phyloP scores from a whole-genome alignment of 1,140 invertebrate species.

The Phymastichus coffea region DNA sequence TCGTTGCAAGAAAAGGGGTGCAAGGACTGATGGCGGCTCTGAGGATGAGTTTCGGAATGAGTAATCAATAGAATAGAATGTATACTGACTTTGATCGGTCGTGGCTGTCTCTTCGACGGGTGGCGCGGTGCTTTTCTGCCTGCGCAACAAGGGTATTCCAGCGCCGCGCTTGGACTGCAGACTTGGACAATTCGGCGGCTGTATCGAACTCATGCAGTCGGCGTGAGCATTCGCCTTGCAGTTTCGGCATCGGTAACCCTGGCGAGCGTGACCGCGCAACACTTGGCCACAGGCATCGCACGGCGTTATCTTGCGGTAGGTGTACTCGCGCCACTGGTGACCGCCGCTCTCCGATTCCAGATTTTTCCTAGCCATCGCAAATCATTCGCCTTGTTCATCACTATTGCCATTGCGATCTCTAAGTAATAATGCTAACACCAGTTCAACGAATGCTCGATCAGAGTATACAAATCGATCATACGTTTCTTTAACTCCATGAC shows the following conservation, averaged over 20 bases:
- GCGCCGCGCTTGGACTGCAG: constrained; percentile 68
- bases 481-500: too few species aligned
- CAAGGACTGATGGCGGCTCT: too few species aligned
- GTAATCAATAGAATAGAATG: too few species aligned
- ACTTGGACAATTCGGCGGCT: constrained; percentile 48
- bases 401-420: neutral
- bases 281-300: constrained; percentile 93
- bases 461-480: too few species aligned
- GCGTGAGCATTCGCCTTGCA: constrained; percentile 91
- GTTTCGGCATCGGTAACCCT: constrained; percentile 84
- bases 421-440: neutral
- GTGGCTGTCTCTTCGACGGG: constrained; percentile 40
- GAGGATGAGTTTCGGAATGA: too few species aligned
- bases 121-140: constrained; percentile 77
- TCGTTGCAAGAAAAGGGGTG: too few species aligned
- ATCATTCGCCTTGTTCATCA: neutral
- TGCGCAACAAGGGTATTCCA: constrained; percentile 76
- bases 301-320: constrained; percentile 92
- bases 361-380: constrained; percentile 66
- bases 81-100: constrained; percentile 52
- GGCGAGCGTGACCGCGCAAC: constrained; percentile 86
- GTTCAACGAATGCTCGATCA: too few species aligned
- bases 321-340: constrained; percentile 90
- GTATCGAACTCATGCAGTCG: constrained; percentile 66
- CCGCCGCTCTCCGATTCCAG: constrained; percentile 65